Base-by-base conservation (phyloP, 2,888 invertebrate species). In the Meiosimyza decipiens region DNA sequence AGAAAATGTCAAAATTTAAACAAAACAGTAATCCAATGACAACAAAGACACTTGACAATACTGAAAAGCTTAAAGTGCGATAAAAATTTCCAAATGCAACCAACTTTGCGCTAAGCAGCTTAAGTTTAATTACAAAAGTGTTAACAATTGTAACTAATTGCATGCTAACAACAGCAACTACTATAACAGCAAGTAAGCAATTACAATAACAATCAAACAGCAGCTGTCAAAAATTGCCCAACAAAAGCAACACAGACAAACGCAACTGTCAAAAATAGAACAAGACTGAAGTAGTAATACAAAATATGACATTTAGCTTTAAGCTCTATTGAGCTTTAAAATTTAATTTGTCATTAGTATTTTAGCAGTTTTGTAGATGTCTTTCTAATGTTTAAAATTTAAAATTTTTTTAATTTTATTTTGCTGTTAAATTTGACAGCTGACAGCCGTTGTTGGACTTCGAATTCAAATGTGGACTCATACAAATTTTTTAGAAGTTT, bases 31-130 rank as follows among this genome's bases (percentile, higher is more conserved):
- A 51, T 59, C 81, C 77, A 57, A 78, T 77, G 77, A 73, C 78
- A 79, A 82, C 81, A 81, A 82, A 79, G 75, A 76, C 73, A 52
- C 79, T 68, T 80, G 81, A 82, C 82, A 62, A 40, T 9, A 40
- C 9, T 40, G 16, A 64, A 64, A 51, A 50, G 12, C 11, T 33
- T 50, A 49, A 33, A 33, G 9, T 11, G 4, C 1, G 57, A 22
- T 28, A 18, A 9, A 11, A 57, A 57, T 28, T 28, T 57, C 28
- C 28, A 18, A 57, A 18, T 22, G 22, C 57, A 57, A 28, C 11
- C 2, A 57, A 28, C 22, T 6, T 13, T 11, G 51, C 28, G 18
- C 15, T 7, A 51, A 22, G 50, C 6, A 28, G 28, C 51, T 64
- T 64, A 47, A 62, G 51, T 18, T 50, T 63, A 66, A 54, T 52